phyloP scores from a whole-genome alignment of 2,113 vertebrate genomes.

The Octodon degus region DNA sequence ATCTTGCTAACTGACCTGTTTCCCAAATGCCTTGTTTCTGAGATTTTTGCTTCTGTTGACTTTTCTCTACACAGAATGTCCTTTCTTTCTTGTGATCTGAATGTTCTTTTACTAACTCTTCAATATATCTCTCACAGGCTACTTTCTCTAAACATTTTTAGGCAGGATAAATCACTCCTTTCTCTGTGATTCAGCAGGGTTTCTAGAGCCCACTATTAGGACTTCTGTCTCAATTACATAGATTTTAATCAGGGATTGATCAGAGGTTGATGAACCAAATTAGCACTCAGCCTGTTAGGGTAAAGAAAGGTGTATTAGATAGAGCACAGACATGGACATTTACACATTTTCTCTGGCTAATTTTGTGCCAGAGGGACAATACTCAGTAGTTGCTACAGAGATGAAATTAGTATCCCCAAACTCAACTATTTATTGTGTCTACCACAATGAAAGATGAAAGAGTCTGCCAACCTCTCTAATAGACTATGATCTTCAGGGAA shows the following conservation, averaged over 20 bases:
- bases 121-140: neutral
- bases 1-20: neutral
- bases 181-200: neutral
- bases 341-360: neutral
- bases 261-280: neutral
- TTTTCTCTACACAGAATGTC: neutral
- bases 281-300: neutral
- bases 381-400: neutral
- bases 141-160: neutral
- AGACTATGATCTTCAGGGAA: neutral
- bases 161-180: neutral
- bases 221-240: neutral
- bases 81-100: neutral
- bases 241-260: neutral
- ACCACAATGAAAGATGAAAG: neutral
- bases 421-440: neutral
- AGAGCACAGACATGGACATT: neutral
- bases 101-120: neutral
- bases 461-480: neutral
- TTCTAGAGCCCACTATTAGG: neutral
- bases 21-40: neutral
- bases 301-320: slow-evolving; percentile 38
- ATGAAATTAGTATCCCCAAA: neutral
- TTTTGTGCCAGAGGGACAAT: neutral
- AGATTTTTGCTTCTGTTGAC: neutral